Base-by-base conservation (phyloP, 2,888 invertebrate genomes). In the Seira ritae region DNA sequence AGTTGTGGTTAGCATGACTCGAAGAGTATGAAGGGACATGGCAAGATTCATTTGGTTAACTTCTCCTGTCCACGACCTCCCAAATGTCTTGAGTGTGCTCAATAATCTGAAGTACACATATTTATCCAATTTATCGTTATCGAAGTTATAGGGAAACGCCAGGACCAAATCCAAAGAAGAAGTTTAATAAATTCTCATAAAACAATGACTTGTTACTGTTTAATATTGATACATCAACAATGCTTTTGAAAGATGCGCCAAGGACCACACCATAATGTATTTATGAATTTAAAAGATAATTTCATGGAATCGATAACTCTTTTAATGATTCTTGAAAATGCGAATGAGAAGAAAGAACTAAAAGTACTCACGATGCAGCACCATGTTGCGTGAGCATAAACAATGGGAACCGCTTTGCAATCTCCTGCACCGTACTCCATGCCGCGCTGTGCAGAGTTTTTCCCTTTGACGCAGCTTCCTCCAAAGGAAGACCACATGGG, bases 351-450 rank as follows among this genome's bases (percentile, higher is more conserved):
- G 60, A 60, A n/a, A 60, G 60, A n/a, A 6, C 6, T 8, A 42
- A 42, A 12, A 60, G 55, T n/a, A 55, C 74, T 85, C 80, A 87
- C 87, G 83, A 67, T 20, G 72, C 76, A 65, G 81, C 76, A 60
- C 86, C 88, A 75, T 87, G 87, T n/a, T 50, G 68, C 20, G 83
- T 75, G 15, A 84, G 68, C 50, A 88, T 84, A 74, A 80, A 60
- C 23, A 83, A 71, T 60, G 88, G 88, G 37, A 77, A 81, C 20
- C 77, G 60, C 67, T 67, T 79, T 3, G 87, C 85, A 76, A 87
- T 84, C 12, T 82, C 72, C 12, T 70, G 55, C 6, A 88, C 70
- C 15, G 80, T 68, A 10, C 65, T 24, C 84, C 83, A 86, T 15
- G 84, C 86, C 4, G 85, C 66, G 17, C 67, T 75, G 20, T 85